A percentile compares a stretch with the other conserved stretches of the same genome.
Conservation (phyloP, 37 sponge, comb jelly and placozoan genomes). For the Amphimedon queenslandica region DNA sequence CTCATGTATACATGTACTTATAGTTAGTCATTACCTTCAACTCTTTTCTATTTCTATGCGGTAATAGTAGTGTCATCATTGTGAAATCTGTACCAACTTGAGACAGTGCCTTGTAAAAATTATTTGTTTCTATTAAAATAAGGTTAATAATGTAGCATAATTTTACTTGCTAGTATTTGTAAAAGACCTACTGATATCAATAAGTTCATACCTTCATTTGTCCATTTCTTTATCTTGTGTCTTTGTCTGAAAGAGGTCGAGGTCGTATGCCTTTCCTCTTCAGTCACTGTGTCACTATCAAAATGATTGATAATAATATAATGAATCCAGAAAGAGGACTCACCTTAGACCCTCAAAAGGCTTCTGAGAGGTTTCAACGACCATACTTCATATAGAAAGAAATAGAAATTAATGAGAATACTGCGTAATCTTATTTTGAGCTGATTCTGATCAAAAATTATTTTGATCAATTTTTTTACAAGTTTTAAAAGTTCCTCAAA, state of each 20-base stretch:
- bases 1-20: too few species aligned
- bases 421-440: too few species aligned
- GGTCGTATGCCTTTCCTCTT: constrained; percentile 24
- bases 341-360: not conserved
- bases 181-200: too few species aligned
- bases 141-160: too few species aligned
- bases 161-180: too few species aligned
- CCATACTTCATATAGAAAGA: constrained; percentile 16
- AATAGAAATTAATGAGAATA: not conserved
- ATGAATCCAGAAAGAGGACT: not conserved
- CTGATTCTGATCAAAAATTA: too few species aligned
- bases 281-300: constrained; percentile 18
- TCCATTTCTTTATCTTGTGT: constrained; percentile 40
- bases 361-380: constrained; percentile 15
- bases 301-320: too few species aligned
- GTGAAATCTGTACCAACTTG: constrained; percentile 87
- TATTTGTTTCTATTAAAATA: constrained; percentile 47
- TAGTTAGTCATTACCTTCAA: constrained; percentile 78
- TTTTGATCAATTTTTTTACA: too few species aligned
- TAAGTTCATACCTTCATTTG: constrained; percentile 33
- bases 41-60: constrained; percentile 58
- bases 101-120: constrained; percentile 66
- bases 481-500: too few species aligned
- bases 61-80: constrained; percentile 70
- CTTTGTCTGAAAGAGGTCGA: constrained; percentile 51